Evolutionary conservation across 2,888 invertebrate genomes (phyloP).

Genomic region (Didymodactylos carnosus): DNA sequence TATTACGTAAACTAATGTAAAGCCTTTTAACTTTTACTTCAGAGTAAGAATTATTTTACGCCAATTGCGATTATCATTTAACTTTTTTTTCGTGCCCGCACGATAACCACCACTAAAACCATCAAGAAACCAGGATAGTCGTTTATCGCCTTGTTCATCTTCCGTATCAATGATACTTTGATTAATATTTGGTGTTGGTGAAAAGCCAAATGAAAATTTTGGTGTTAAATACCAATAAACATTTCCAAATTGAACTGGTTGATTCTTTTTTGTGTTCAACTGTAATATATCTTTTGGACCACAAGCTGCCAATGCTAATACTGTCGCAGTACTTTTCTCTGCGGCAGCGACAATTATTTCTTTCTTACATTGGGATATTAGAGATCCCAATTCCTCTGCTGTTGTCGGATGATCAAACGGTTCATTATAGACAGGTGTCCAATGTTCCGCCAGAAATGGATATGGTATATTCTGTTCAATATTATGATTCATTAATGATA

Average conservation of each 20-base stretch:
- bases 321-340: not conserved
- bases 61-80: not conserved
- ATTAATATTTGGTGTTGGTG: not conserved
- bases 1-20: too few relatives aligned
- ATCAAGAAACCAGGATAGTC: not conserved
- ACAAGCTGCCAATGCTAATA: not conserved
- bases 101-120: not conserved
- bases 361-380: not conserved
- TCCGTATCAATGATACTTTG: not conserved
- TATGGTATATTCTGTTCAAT: not conserved
- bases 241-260: not conserved
- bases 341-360: not conserved
- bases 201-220: conserved; percentile 1
- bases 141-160: not conserved
- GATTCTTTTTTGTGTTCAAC: not conserved
- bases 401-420: not conserved
- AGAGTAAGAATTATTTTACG: not conserved
- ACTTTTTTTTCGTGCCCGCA: not conserved
- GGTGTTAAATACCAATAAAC: conserved; percentile 6
- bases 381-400: not conserved
- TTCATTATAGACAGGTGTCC: not conserved
- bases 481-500: too few relatives aligned
- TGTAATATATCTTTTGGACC: not conserved
- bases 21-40: not conserved
- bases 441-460: not conserved